Evolutionary conservation across 2,113 vertebrate species (phyloP), one percentile per base, ranked within the genome.

Genomic region (Acinonyx jubatus): DNA sequence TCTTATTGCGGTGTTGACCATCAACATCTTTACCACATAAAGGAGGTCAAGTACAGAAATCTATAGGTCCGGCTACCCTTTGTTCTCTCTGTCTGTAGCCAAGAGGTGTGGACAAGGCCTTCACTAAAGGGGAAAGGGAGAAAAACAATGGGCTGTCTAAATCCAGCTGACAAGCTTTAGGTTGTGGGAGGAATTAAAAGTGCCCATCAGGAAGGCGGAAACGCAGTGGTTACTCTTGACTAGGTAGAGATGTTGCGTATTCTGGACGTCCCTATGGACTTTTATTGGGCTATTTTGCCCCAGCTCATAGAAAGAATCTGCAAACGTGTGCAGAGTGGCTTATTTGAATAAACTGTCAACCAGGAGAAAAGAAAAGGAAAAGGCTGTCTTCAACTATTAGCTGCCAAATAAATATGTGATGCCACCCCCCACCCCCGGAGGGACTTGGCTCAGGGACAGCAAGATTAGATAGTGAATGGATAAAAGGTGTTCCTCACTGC

Each of bases 41-140:
- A 76, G 55, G 96, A 57, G 86, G 50, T 96, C 11, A 92, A 93
- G 45, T 96, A 76, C 27, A 96, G 94, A 97, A 96, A 91, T n/a
- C 50, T 86, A 5, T 93, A 93, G 63, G 78, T 52, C 84, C 96
- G 76, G 48, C 21, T 86, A 18, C 29, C 25, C 63, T 74, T 73
- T 91, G 25, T 95, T 97, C 63, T 80, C 61, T 88, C 69, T 31
- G 18, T 95, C 19, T 95, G 45, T 71, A 65, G 31, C 41, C 38
- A 61, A 45, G 92, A 96, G 41, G 16, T 97, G 0, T 82, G 94
- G 87, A 80, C 23, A 83, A 50, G 66, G 29, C 82, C 25, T 16
- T 96, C 89, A 85, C 12, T 78, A 71, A 87, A 85, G 19, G 21
- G 45, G 4, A 74, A 93, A 80, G 50, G 36, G 33, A 76, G 65